Conservation (phyloP, 2,797 vertebrate species). For the Arnoldichthys spilopterus region DNA sequence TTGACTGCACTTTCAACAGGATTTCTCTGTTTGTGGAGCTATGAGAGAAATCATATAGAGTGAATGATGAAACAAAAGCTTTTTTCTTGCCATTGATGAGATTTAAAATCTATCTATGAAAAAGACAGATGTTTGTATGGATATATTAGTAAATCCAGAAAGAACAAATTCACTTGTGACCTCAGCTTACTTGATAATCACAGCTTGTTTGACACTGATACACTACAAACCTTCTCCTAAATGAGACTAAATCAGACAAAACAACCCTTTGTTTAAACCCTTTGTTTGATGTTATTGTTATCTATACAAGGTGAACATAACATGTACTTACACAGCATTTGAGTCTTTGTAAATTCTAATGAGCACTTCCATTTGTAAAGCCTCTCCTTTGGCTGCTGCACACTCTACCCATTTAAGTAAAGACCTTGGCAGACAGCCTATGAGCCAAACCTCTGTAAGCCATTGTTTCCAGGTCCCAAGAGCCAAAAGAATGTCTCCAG, state of each 20-base stretch:
- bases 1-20: neutral
- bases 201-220: slow-evolving; percentile 10
- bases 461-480: slow-evolving; percentile 47
- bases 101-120: neutral
- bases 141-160: neutral
- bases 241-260: slow-evolving; percentile 8
- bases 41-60: neutral
- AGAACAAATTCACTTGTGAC: neutral
- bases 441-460: slow-evolving; percentile 53
- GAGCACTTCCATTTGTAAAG: slow-evolving; percentile 48
- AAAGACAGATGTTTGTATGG: no score
- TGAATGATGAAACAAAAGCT: neutral
- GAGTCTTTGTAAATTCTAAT: slow-evolving; percentile 52
- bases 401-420: slow-evolving; percentile 52
- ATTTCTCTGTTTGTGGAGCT: neutral
- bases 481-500: slow-evolving; percentile 48
- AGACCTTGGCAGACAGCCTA: slow-evolving; percentile 56
- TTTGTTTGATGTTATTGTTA: slow-evolving; percentile 43
- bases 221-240: slow-evolving; percentile 16
- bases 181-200: no score
- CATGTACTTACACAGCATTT: slow-evolving; percentile 41
- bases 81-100: neutral
- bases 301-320: slow-evolving; percentile 47
- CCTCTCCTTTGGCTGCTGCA: slow-evolving; percentile 42
- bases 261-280: slow-evolving; percentile 14